Percentiles rank a stretch among this genome's conserved stretches.
These are phyloP conservation scores for Galaxias olidus DNA, from an alignment of 2,797 vertebrate species.

Conservation along the genomic window DNA sequence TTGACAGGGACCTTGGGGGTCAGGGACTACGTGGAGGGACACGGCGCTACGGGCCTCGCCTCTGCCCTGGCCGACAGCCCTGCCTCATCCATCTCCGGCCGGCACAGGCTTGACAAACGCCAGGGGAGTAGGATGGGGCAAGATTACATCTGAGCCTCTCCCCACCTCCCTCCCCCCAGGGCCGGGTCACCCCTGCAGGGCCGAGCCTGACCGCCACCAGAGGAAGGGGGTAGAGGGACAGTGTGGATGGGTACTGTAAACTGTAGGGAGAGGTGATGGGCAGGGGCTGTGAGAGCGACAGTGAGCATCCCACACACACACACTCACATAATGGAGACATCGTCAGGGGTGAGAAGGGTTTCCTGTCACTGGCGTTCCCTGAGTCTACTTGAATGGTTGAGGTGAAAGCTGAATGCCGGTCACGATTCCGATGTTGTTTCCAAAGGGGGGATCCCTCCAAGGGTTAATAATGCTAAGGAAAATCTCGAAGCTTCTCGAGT, in stretches of 20 bases:
- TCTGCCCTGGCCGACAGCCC: neutral
- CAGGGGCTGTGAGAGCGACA: neutral
- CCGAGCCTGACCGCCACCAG: neutral
- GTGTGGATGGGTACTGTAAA: conserved; percentile 27
- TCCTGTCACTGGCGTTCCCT: too few species aligned
- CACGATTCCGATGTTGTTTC: neutral
- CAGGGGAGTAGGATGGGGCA: conserved; percentile 9
- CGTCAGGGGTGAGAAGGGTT: neutral
- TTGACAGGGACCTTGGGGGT: conserved; percentile 31
- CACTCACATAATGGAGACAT: too few species aligned
- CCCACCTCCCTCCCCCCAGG: conserved; percentile 9
- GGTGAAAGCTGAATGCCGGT: too few species aligned
- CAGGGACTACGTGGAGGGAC: conserved; percentile 32
- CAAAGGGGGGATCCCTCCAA: too few species aligned
- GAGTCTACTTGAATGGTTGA: too few species aligned
- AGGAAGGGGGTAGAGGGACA: conserved; percentile 18
- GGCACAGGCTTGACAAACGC: conserved; percentile 52
- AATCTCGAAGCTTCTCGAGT: neutral
- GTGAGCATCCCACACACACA: neutral
- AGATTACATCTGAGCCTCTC: conserved; percentile 31
- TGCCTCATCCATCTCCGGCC: conserved; percentile 51
- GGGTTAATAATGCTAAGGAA: neutral
- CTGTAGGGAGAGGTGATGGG: conserved; percentile 25
- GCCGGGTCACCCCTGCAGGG: conserved; percentile 2
- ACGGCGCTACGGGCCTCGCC: conserved; percentile 14